Percentiles rank a stretch among this genome's conserved stretches.
phyloP scores from a whole-genome alignment of 2,797 vertebrate species.

The Jordanella pulchra region DNA sequence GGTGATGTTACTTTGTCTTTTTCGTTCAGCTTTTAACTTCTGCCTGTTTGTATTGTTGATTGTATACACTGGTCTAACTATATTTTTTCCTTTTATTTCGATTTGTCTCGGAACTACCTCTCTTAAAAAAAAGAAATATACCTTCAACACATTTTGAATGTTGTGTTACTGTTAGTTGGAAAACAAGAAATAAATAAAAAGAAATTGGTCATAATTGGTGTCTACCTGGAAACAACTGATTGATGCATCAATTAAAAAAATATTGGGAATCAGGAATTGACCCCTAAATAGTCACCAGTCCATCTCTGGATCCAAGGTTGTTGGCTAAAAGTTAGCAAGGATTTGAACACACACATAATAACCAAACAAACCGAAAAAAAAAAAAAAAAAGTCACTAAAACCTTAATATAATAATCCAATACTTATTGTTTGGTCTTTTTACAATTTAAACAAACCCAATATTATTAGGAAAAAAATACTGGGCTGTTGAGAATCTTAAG shows the following conservation, averaged over 20 bases:
- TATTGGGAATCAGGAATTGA: too few species aligned
- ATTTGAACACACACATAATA: not conserved
- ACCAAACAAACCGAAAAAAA: too few species aligned
- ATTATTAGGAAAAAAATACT: not conserved
- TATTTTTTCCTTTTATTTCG: not conserved
- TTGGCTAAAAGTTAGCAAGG: not conserved
- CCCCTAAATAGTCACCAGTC: too few species aligned
- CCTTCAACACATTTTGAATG: too few species aligned
- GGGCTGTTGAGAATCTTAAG: not conserved
- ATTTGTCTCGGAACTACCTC: not conserved
- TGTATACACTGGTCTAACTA: not conserved
- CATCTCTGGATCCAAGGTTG: not conserved
- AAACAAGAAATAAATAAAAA: not conserved
- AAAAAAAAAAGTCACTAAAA: not conserved
- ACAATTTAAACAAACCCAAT: not conserved
- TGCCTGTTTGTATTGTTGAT: not conserved
- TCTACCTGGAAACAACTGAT: not conserved
- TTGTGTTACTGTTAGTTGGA: not conserved
- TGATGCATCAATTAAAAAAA: not conserved
- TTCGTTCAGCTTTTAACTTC: not conserved
- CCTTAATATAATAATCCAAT: not conserved
- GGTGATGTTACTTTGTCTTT: not conserved
- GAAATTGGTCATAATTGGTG: not conserved
- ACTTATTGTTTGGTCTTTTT: not conserved
- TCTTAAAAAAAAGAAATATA: too few species aligned